These are phyloP conservation scores for Condylura cristata DNA, from an alignment of 2,113 vertebrate species.

Conservation along the genomic window DNA sequence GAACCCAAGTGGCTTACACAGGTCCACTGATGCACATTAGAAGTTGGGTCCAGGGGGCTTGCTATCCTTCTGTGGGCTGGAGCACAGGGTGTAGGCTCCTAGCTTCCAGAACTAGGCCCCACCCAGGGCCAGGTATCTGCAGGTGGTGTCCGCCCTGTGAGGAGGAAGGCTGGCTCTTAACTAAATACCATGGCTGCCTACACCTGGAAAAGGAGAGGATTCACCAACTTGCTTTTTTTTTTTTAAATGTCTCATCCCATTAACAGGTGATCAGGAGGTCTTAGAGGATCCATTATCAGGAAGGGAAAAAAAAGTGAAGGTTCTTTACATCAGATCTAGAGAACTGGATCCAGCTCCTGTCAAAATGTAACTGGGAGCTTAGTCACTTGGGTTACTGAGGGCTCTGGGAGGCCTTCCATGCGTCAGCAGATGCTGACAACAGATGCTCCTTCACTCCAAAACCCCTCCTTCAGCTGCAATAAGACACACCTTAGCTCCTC, in stretches of 20 bases:
- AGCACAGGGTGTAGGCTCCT: background rate
- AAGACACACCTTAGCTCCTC: background rate
- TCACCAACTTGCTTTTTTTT: background rate
- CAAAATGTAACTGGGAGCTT: no score
- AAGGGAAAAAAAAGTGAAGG: no score
- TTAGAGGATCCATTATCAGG: background rate
- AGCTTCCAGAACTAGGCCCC: background rate
- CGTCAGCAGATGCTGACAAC: background rate
- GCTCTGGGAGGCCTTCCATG: background rate
- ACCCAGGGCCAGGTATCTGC: background rate
- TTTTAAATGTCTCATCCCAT: background rate
- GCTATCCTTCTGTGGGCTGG: background rate
- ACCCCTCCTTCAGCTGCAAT: background rate
- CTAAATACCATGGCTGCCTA: background rate
- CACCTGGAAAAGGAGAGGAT: background rate
- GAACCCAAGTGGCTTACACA: background rate
- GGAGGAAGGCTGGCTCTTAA: background rate
- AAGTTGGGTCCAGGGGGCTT: background rate
- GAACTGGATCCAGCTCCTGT: background rate
- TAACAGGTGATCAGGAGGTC: background rate
- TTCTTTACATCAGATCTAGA: background rate
- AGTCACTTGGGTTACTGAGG: background rate
- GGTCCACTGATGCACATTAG: background rate
- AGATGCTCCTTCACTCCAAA: background rate
- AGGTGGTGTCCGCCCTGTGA: background rate